phyloP scores from a whole-genome alignment of 30 jellyfish, hydroid and myxozoan species.

The Pseudorhiza aurosa region DNA sequence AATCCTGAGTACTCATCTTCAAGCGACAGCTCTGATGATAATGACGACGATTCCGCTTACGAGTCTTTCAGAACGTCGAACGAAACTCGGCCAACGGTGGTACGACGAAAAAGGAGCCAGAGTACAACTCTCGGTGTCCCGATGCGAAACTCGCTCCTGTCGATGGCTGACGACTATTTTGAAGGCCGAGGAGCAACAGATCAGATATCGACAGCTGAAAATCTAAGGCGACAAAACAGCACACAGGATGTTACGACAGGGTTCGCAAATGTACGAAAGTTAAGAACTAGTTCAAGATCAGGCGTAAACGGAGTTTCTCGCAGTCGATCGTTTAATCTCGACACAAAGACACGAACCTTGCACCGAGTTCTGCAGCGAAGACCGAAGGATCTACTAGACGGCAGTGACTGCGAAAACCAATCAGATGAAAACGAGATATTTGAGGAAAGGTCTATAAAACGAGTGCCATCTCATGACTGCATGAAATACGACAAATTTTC shows the following conservation, averaged over 20 bases:
- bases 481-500: not conserved
- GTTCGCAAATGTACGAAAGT: constrained; percentile 70
- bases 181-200: not conserved
- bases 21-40: constrained; percentile 62
- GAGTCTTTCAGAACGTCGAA: constrained; percentile 5
- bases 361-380: constrained; percentile 4
- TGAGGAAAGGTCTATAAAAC: not conserved
- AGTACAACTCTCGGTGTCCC: not conserved
- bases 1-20: constrained; percentile 49
- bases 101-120: constrained; percentile 4
- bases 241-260: constrained; percentile 51
- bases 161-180: not conserved
- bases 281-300: constrained; percentile 25
- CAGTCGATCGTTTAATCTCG: constrained; percentile 57
- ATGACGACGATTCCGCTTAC: constrained; percentile 50
- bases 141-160: not conserved
- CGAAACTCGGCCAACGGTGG: constrained; percentile 3
- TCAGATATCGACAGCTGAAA: not conserved
- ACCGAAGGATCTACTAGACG: constrained; percentile 54
- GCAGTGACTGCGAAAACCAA: constrained; percentile 29
- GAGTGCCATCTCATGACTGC: not conserved
- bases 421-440: not conserved
- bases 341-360: constrained; percentile 16
- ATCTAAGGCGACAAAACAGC: not conserved
- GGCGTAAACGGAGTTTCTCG: constrained; percentile 31